Conservation (phyloP, 1,140 invertebrate genomes). For the Orussus abietinus region DNA sequence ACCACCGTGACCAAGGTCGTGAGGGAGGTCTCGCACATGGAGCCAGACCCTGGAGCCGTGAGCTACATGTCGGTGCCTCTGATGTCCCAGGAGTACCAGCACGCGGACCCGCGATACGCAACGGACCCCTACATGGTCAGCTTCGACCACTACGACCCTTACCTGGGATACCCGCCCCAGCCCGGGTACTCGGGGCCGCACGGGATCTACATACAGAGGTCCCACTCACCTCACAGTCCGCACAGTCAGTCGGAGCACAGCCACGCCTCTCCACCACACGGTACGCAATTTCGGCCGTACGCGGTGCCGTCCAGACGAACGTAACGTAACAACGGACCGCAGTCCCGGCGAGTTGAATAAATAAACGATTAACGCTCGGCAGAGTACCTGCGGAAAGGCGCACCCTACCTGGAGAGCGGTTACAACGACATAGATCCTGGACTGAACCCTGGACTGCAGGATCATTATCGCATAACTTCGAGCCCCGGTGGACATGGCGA, state of each 20-base stretch:
- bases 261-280: constrained; percentile 49
- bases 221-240: constrained; percentile 50
- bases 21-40: constrained; percentile 64
- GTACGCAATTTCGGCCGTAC: constrained; percentile 23
- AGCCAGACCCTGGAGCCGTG: constrained; percentile 58
- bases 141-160: constrained; percentile 50
- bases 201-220: constrained; percentile 49
- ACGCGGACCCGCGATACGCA: constrained; percentile 45
- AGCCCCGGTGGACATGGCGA: constrained; percentile 64
- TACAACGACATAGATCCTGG: constrained; percentile 65
- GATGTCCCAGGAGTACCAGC: constrained; percentile 51
- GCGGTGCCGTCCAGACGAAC: neutral
- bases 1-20: constrained; percentile 66
- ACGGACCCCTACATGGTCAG: constrained; percentile 51
- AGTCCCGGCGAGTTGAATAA: no score
- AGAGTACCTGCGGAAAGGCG: constrained; percentile 59
- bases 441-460: constrained; percentile 60
- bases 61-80: constrained; percentile 51
- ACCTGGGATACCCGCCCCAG: constrained; percentile 46
- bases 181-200: constrained; percentile 48
- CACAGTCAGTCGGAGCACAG: constrained; percentile 51
- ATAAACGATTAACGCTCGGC: no score
- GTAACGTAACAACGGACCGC: no score
- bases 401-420: constrained; percentile 56
- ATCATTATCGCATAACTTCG: constrained; percentile 69